These are phyloP conservation scores for Morphnarchus princeps DNA, from an alignment of 2,113 vertebrate genomes.

Conservation along the genomic window DNA sequence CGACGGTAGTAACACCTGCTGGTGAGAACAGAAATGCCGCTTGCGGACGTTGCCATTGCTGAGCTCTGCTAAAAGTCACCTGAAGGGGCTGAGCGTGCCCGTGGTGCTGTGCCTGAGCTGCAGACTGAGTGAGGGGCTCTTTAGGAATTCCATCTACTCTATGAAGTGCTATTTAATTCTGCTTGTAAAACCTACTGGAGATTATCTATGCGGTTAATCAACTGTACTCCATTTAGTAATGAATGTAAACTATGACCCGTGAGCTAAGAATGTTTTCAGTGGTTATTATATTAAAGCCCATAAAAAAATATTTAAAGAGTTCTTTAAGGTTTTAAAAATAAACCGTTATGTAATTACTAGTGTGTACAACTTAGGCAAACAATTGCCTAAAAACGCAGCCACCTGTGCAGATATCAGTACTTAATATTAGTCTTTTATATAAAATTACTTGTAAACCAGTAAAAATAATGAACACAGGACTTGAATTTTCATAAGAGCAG, in stretches of 20 bases:
- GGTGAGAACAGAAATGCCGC: background rate
- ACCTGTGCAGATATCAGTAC: background rate
- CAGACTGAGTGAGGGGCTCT: background rate
- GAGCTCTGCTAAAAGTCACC: background rate
- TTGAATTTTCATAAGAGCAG: background rate
- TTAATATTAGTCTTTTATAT: background rate
- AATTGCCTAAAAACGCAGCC: background rate
- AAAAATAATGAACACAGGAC: background rate
- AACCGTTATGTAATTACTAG: background rate
- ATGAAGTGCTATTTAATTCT: background rate
- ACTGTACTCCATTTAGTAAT: background rate
- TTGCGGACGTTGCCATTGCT: background rate
- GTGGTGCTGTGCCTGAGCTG: background rate
- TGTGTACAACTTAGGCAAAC: background rate
- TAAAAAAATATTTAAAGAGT: background rate
- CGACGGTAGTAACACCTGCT: background rate
- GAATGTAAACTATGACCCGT: background rate
- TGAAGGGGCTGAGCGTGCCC: background rate
- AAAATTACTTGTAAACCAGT: background rate
- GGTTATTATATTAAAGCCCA: background rate
- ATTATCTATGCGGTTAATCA: constrained; percentile 34
- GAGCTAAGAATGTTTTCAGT: background rate
- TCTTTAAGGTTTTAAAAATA: background rate
- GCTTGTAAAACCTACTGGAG: background rate
- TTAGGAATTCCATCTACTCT: background rate